Evolutionary conservation across 2,797 vertebrate genomes (phyloP), one percentile per base, ranked within the genome.

Genomic region (Rhinella marina): DNA sequence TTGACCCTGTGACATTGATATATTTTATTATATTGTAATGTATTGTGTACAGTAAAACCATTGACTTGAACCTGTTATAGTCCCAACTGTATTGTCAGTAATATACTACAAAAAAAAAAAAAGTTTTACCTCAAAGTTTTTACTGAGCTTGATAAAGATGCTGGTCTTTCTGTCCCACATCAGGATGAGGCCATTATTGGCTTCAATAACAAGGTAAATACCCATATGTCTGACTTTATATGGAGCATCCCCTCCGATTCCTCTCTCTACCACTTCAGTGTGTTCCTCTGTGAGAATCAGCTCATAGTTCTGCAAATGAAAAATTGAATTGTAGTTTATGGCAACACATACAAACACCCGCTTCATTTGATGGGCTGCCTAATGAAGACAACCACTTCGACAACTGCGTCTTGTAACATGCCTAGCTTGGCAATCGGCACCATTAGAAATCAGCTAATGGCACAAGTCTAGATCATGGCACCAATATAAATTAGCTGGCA

Each of bases 81-180:
- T 8, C 9, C 4, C 2, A 7, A n/a, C 9, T 54, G 50, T 48
- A 64, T 64, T 81, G 23, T n/a, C 5, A 12, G 7, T 81, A 2
- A 48, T n/a, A 5, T 62, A 9, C 9, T 4, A 52, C 41, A 61
- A 41, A 17, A 77, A 13, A 72, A 1, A 62, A 7, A 10, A 16
- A 25, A 82, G 73, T 9, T 72, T 75, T 92, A 99, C 98, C 95
- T 96, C 93, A 92, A 95, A 96, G 17, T 91, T 54, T 0, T 96
- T 94, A 81, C 91, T 94, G 16, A 99, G 94, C 88, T 95, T 96
- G 90, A 99, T 96, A 91, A 96, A 96, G 84, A 99, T 93, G 88
- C 95, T 97, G 54, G 97, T 99, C 92, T 95, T 97, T 92, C 91
- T 94, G 93, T 99, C 97, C 98, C 98, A 99, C 93, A 96, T 94